Evolutionary conservation across 2,797 vertebrate genomes (phyloP), one percentile per base, ranked within the genome.

Genomic region (Crenuchus spilurus): DNA sequence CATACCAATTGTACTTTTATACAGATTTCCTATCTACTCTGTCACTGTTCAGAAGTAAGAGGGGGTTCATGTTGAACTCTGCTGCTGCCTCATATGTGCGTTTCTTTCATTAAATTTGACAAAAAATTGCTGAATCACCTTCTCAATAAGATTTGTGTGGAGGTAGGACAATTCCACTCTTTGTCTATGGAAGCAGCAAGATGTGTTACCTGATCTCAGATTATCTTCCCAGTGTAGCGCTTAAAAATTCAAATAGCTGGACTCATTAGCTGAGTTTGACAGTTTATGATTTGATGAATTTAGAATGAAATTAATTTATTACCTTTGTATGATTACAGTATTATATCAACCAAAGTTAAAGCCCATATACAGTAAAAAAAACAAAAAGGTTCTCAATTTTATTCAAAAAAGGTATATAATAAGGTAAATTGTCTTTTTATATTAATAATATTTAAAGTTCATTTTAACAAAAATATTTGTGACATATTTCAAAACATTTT

Each of bases 91-190:
- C 44, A 48, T 61, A 35, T 65, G 46, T 41, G 71, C 58, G 24
- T 52, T 61, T 57, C 79, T 78, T 70, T 33, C 20, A 67, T 44
- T 70, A 84, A 82, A 78, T 83, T 88, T 78, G 77, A 44, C 26
- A 57, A 35, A 46, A 57, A 84, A 85, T 80, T 16, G 85, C 83
- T 66, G 79, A 86, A 68, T 91, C 87, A 88, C 68, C 14, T 51
- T 64, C 39, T 79, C 75, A 86, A 88, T 85, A 70, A 86, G 75
- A 79, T 60, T 37, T 49, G 67, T 9, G 6, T 7, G 30, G 72
- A 75, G 76, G 46, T 44, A 33, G 41, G 77, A 88, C 86, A 90
- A 87, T 75, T 81, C 65, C 60, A 4, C 60, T 77, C 87, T 78
- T 89, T 92, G 86, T 90, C 42, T 66, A 76, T 70, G 68, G 55